phyloP scores from a whole-genome alignment of 1,140 invertebrate genomes.

The Phymastichus coffea region DNA sequence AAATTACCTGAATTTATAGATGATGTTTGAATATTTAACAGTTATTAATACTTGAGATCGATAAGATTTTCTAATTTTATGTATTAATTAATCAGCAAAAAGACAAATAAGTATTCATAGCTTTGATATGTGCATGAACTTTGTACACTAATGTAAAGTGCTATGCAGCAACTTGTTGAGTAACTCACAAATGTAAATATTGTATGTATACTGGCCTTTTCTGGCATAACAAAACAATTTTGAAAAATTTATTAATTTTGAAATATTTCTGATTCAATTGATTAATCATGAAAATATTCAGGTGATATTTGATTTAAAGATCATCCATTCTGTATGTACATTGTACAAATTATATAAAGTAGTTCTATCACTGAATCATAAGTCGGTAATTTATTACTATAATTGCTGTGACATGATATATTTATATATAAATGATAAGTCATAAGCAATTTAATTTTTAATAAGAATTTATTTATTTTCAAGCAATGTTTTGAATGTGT shows the following conservation, averaged over 20 bases:
- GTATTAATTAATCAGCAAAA: conserved; percentile 1
- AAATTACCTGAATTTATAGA: background rate
- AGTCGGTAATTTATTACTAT: background rate
- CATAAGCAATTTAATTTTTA: background rate
- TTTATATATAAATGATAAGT: background rate
- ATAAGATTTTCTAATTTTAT: conserved; percentile 4
- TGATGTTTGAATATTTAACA: background rate
- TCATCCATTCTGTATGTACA: too few species aligned
- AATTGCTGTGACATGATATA: background rate
- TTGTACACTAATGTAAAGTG: conserved; percentile 12
- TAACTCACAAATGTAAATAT: conserved; percentile 38
- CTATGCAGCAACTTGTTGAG: conserved; percentile 11
- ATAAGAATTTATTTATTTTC: background rate
- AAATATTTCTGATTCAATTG: too few species aligned
- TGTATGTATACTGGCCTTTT: conserved; percentile 33
- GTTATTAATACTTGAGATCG: background rate
- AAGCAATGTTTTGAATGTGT: background rate
- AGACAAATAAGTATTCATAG: conserved; percentile 2
- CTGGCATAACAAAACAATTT: background rate
- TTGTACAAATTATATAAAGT: too few species aligned
- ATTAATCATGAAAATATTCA: too few species aligned
- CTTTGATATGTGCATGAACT: conserved; percentile 22
- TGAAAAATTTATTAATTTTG: conserved; percentile 6
- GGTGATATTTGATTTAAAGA: too few species aligned
- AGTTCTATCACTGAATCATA: background rate